A percentile compares a stretch with the other conserved stretches of the same genome.
phyloP scores from a whole-genome alignment of 2,888 invertebrate species.

The Andrena camellia region DNA sequence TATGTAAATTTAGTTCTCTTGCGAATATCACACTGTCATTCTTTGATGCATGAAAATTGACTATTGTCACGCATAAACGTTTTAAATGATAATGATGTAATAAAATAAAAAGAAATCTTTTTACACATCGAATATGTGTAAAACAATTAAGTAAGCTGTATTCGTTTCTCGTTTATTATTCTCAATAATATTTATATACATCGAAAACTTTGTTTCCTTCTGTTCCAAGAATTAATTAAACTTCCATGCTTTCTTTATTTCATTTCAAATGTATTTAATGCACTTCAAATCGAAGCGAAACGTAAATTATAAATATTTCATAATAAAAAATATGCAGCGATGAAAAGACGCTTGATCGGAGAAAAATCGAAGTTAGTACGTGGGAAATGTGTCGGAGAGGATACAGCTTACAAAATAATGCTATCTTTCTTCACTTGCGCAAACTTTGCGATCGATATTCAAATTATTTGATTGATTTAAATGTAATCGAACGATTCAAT shows the following conservation, averaged over 20 bases:
- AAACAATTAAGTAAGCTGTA: not conserved
- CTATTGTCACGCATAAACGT: slow-evolving; percentile 14
- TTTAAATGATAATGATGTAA: not conserved
- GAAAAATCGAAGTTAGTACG: not conserved
- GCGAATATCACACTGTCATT: slow-evolving; percentile 18
- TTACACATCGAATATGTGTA: slow-evolving; percentile 9
- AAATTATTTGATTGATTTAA: not conserved
- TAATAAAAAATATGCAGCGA: not conserved
- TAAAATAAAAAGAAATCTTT: slow-evolving; percentile 2
- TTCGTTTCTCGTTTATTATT: not conserved
- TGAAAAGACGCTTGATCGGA: not conserved
- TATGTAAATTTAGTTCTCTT: slow-evolving; percentile 14
- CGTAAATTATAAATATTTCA: slow-evolving; percentile 1
- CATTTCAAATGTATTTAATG: not conserved
- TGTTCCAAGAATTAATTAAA: not conserved
- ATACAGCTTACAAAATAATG: slow-evolving; percentile 15
- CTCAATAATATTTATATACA: not conserved
- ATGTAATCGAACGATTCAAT: slow-evolving; percentile 2
- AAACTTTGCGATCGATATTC: slow-evolving; percentile 2
- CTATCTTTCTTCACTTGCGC: not conserved
- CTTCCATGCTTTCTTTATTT: not conserved
- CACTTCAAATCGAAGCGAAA: not conserved
- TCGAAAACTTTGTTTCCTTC: not conserved
- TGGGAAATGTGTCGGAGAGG: not conserved
- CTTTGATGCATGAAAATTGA: slow-evolving; percentile 17